phyloP scores from a whole-genome alignment of 2,113 vertebrate species.

The Labeo catla region DNA sequence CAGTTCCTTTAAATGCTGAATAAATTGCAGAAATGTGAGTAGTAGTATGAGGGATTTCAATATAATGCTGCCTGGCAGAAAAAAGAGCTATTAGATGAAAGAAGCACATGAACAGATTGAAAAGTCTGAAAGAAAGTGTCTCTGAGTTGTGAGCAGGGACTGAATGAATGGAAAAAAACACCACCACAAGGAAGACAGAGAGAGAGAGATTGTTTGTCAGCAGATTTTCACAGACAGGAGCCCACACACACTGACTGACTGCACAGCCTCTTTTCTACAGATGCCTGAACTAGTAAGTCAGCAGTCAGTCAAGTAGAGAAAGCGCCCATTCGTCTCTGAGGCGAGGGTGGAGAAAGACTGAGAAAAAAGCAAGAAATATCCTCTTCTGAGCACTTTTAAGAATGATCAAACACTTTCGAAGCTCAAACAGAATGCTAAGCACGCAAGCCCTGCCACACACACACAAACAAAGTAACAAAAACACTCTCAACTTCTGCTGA shows the following conservation, averaged over 20 bases:
- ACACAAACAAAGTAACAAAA: constrained; percentile 36
- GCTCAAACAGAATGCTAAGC: constrained; percentile 24
- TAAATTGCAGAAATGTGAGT: not conserved
- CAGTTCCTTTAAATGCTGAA: not conserved
- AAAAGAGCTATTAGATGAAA: constrained; percentile 11
- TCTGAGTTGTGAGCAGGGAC: not conserved
- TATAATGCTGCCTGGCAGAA: not conserved
- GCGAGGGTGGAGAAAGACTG: constrained; percentile 34
- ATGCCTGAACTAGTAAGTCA: constrained; percentile 31
- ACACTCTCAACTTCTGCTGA: constrained; percentile 24
- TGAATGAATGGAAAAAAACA: constrained; percentile 15
- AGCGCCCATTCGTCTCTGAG: constrained; percentile 22
- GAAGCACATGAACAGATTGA: constrained; percentile 11
- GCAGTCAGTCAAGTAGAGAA: constrained; percentile 27
- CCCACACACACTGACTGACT: constrained; percentile 11
- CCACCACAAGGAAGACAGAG: constrained; percentile 5
- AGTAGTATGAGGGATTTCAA: not conserved
- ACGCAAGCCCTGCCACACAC: not conserved
- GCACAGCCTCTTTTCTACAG: constrained; percentile 31
- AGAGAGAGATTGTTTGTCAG: constrained; percentile 41
- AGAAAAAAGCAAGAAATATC: constrained; percentile 44
- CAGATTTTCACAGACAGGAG: constrained; percentile 29
- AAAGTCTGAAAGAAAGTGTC: constrained; percentile 8
- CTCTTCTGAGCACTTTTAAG: constrained; percentile 33
- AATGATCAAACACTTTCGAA: constrained; percentile 26